phyloP scores from a whole-genome alignment of 2,888 invertebrate species.

The Pediacus dermestoides region DNA sequence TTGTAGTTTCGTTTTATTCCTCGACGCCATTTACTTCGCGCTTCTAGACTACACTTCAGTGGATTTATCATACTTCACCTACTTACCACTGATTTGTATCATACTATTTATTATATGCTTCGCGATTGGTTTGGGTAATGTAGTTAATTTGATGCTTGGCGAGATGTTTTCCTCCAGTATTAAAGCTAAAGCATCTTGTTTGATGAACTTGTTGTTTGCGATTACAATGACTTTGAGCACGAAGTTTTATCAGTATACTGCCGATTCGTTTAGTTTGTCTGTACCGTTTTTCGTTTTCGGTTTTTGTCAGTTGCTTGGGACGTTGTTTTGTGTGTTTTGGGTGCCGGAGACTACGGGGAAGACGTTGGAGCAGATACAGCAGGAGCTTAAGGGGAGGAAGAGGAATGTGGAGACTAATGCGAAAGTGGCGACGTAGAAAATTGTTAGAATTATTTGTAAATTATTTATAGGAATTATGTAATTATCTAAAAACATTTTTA shows the following conservation, averaged over 20 bases:
- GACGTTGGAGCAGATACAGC: slow-evolving; percentile 42
- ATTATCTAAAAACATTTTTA: no score
- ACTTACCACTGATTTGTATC: slow-evolving; percentile 32
- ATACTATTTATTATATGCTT: slow-evolving; percentile 27
- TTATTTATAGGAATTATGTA: no score
- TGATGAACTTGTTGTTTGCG: slow-evolving; percentile 36
- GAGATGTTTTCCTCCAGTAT: slow-evolving; percentile 38
- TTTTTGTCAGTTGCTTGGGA: slow-evolving; percentile 24
- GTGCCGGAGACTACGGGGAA: slow-evolving; percentile 44
- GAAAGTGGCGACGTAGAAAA: no score
- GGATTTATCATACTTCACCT: slow-evolving; percentile 25
- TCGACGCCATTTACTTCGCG: slow-evolving; percentile 37
- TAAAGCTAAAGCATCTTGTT: slow-evolving; percentile 37
- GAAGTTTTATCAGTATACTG: slow-evolving; percentile 39
- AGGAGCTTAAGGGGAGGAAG: slow-evolving; percentile 28
- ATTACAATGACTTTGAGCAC: slow-evolving; percentile 31
- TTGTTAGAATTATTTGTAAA: no score
- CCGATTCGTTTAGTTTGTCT: slow-evolving; percentile 32
- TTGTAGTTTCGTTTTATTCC: slow-evolving; percentile 18
- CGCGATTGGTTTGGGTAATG: slow-evolving; percentile 30
- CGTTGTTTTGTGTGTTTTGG: slow-evolving; percentile 30
- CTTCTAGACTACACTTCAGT: slow-evolving; percentile 29
- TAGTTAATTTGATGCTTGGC: slow-evolving; percentile 31
- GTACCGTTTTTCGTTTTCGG: slow-evolving; percentile 38
- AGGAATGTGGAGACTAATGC: slow-evolving; percentile 4